Evolutionary conservation across 2,797 vertebrate species (phyloP), one percentile per base, ranked within the genome.

Genomic region (Gymnopithys bicolor): DNA sequence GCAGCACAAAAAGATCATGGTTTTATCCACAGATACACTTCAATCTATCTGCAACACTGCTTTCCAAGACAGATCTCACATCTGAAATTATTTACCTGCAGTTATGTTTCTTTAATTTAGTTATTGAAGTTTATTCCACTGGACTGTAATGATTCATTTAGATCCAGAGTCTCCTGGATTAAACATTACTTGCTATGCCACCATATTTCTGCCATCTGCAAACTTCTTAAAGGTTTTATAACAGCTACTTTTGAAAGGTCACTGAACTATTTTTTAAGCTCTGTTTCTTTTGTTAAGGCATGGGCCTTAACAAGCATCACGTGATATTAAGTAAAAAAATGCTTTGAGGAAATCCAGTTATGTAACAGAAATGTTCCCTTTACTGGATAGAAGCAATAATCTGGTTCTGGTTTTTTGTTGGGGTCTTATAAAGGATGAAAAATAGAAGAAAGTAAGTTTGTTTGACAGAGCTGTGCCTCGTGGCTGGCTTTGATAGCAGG

Each of bases 291-390:
- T 91, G 60, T 84, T 83, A 84, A 93, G 56, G 33, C 76, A n/a
- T 56, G 30, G 12, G 35, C 84, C 84, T 92, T 89, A 89, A 74
- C 1, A 2, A 75, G n/a, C 75, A 60, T 92, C 84, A 83, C 45
- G 52, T 92, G 92, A 89, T 77, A 69, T 3, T 51, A 45, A 73
- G 68, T 86, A 45, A 76, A 90, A 82, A 94, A 92, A 94, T 87
- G 48, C 75, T 79, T 52, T 49, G 75, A 82, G 71, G 78, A 89
- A 95, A 87, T 95, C 67, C 0, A 2, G 52, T 95, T 91, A 73
- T 63, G 23, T 84, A 93, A 94, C 28, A 89, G 48, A 82, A 90
- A 87, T 33, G 0, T 48, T 84, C 52, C 25, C 28, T 51, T 87
- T 87, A 77, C 80, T 77, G 64, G 67, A 67, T n/a, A 59, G 56